Conservation (phyloP, 2,113 vertebrate species). For the Rafetus swinhoei region DNA sequence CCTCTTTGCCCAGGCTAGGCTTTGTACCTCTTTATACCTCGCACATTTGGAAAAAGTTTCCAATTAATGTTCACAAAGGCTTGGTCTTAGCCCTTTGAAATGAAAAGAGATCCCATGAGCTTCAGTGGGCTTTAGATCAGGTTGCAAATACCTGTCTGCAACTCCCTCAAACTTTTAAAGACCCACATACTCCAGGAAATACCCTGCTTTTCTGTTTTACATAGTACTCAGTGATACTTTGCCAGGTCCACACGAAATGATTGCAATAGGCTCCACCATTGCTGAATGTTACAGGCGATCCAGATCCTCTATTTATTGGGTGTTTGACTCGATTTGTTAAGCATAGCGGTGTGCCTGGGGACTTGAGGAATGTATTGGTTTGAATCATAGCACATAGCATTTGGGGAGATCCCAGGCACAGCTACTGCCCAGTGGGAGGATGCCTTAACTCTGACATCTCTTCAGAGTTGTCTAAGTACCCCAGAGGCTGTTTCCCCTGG, state of each 20-base stretch:
- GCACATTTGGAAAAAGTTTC: background rate
- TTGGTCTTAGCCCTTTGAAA: background rate
- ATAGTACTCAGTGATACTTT: background rate
- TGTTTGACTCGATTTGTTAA: background rate
- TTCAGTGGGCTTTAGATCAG: background rate
- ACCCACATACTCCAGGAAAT: background rate
- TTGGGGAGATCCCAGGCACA: background rate
- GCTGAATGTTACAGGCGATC: rapidly evolving
- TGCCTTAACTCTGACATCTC: background rate
- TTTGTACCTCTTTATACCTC: background rate
- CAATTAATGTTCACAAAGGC: background rate
- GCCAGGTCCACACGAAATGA: background rate
- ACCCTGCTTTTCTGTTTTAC: background rate
- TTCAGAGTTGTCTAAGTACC: background rate
- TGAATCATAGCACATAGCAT: no score
- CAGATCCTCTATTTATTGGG: background rate
- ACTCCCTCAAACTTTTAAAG: background rate
- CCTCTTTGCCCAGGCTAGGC: background rate
- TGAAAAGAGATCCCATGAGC: background rate
- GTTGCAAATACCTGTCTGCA: background rate
- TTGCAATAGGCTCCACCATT: background rate
- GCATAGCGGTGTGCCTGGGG: no score
- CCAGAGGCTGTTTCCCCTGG: background rate
- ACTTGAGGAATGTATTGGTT: background rate
- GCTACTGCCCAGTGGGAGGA: background rate